Percentiles rank a stretch among this genome's conserved stretches.
Conservation (phyloP, 2,888 invertebrate species). For the Cheilosia grossa region DNA sequence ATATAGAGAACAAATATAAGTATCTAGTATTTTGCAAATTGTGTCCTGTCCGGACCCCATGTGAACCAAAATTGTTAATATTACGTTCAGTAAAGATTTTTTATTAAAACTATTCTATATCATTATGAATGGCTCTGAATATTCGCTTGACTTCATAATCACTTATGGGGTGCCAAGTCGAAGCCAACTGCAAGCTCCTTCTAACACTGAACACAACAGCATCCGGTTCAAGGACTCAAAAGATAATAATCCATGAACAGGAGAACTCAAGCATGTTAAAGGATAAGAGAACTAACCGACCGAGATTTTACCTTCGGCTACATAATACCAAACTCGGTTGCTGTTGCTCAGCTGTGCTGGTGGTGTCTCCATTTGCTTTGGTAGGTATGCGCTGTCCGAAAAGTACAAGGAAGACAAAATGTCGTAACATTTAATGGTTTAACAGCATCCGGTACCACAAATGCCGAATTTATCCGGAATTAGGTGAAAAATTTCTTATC, state of each 20-base stretch:
- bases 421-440: conserved; percentile 50
- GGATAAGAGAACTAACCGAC: conserved; percentile 24
- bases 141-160: not conserved
- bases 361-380: conserved; percentile 9
- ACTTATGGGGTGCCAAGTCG: not conserved
- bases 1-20: too few relatives aligned
- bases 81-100: too few relatives aligned
- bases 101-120: too few relatives aligned
- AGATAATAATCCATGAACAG: conserved; percentile 38
- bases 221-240: not conserved
- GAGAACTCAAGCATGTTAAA: conserved; percentile 19
- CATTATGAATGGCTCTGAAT: too few relatives aligned
- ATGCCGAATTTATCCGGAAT: conserved; percentile 39
- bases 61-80: too few relatives aligned
- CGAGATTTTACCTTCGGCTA: not conserved
- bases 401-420: conserved; percentile 35
- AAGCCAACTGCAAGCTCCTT: too few relatives aligned
- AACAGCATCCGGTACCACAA: conserved; percentile 35
- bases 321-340: not conserved
- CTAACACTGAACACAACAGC: not conserved
- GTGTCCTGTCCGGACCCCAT: too few relatives aligned
- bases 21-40: too few relatives aligned
- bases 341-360: not conserved
- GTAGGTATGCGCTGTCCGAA: not conserved
- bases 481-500: conserved; percentile 45